Conservation (phyloP, 2,113 vertebrate genomes). For the pig (Sus scrofa) region DNA sequence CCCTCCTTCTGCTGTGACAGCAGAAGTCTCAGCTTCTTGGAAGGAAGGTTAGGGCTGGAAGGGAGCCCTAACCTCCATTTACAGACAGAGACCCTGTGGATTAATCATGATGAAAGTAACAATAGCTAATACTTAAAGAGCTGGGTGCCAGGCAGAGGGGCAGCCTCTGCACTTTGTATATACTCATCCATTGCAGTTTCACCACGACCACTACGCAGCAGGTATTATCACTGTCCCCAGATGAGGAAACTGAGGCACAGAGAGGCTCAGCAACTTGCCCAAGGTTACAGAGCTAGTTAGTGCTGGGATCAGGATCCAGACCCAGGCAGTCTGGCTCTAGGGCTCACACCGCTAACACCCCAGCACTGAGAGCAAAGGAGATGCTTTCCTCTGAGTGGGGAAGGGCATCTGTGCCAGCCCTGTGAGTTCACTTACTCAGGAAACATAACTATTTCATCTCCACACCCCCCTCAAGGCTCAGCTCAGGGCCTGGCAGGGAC, state of each 20-base stretch:
- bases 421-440: neutral
- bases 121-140: neutral
- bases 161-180: rapidly evolving
- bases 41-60: neutral
- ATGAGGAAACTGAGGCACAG: neutral
- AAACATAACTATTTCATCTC: neutral
- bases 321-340: too few species aligned
- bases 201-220: rapidly evolving
- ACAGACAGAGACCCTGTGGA: neutral
- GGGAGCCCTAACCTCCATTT: neutral
- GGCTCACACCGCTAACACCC: neutral
- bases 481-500: neutral
- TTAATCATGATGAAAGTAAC: neutral
- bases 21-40: neutral
- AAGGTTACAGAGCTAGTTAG: neutral
- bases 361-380: neutral
- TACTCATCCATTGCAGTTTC: rapidly evolving
- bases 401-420: neutral
- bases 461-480: neutral
- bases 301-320: neutral
- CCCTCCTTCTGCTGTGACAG: rapidly evolving
- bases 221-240: neutral
- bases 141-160: neutral
- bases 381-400: neutral
- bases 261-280: neutral